Base-by-base conservation (phyloP, 2,113 vertebrate genomes). In the Thymallus thymallus region DNA sequence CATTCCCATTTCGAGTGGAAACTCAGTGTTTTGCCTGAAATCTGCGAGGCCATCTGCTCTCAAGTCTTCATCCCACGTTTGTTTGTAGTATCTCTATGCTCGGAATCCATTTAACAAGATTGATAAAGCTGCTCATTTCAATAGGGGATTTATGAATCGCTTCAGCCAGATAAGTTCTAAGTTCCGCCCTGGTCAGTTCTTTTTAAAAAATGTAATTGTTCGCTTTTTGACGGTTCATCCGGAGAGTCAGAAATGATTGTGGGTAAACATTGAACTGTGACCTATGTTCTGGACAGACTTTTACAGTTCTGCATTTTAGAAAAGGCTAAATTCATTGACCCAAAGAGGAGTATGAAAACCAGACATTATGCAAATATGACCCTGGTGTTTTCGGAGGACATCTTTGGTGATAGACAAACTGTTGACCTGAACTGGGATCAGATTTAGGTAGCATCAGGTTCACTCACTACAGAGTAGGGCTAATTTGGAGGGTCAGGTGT, bases 121-220 rank as follows among this genome's bases (percentile, higher is more conserved):
- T n/a, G n/a, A n/a, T n/a, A n/a, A n/a, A 89, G 86, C 86, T 86
- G 87, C 86, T 90, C 88, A 83, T 88, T 84, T 86, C 69, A 72
- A 86, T 80, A 80, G 71, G 48, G 77, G 55, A 69, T 56, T 75
- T 75, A 62, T 26, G 51, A 79, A 84, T 87, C 62, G 0, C 45
- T 65, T 67, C 46, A 72, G 79, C 45, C 79, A 84, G 81, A 83
- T 23, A 7, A 23, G 6, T 60, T 60, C 56, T 76, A 61, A 80
- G 67, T 84, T 81, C 58, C 75, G 26, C 10, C 55, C 41, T 68
- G 68, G 78, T 45, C 60, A 23, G 35, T 45, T 41, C 35, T 16
- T 3, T 3, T 9, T 55, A 14, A 20, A 18, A 12, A 24, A 14
- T 12, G 1, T 1, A 1, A 51, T 5, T 48, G 0, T 4, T 13